Base-by-base conservation (phyloP, 2,888 invertebrate species). In the Bibio marci region DNA sequence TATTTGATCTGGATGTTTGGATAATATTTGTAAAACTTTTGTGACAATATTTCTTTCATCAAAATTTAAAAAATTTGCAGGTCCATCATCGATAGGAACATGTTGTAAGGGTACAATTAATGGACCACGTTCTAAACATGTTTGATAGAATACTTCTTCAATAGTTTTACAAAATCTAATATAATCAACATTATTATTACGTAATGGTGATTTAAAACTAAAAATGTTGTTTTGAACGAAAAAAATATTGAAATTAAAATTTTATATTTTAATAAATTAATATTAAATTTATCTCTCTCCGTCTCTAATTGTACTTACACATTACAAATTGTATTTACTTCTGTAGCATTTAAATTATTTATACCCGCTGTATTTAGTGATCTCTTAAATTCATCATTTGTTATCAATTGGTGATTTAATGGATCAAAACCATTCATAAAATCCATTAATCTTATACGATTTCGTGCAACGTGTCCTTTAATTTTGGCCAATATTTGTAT, bases 401-500 rank as follows among this genome's bases (percentile, higher is more conserved):
- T 61, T 39, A 83, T 70, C 38, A 72, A 65, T 46, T 70, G 67
- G 55, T 78, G 71, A 46, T 70, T 70, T 50, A 66, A 68, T 5
- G 56, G 59, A 60, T 83, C 82, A 53, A 71, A 79, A 53, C 72
- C 73, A 42, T 60, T 57, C 48, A 82, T 59, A 57, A 80, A 81
- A 50, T 78, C 73, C 28, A 68, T 58, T 7, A 76, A 71, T 30
- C 76, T 59, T 4, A 80, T 62, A 31, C 79, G 67, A 45, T 77
- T 78, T 30, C 76, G 67, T 2, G 78, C 71, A 38, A 76, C 71
- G 65, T 71, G 60, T 25, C 75, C 74, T 58, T 81, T 82, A 47
- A 79, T 73, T 59, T 78, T 79, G 14, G 80, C 78, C 39, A 83
- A 63, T 44, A 81, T 71, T 48, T 71, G 66, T 32, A 79, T 72